Conservation (phyloP, 2,888 invertebrate species). For the Euproctis similis region DNA sequence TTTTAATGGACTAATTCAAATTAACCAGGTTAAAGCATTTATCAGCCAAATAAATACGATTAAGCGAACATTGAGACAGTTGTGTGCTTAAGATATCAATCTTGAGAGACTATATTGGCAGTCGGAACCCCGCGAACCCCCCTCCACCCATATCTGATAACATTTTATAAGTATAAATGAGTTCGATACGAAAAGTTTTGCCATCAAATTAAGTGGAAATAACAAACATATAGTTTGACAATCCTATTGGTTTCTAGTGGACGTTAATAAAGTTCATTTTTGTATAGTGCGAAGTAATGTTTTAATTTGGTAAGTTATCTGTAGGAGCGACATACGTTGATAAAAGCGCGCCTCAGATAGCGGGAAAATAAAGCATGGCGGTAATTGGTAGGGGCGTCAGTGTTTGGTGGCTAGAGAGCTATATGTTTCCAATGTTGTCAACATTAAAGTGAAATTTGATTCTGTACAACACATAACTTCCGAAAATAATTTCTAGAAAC, state of each 20-base stretch:
- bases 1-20: conserved; percentile 26
- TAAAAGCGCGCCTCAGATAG: conserved; percentile 54
- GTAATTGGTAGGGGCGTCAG: conserved; percentile 60
- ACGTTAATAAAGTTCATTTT: conserved; percentile 26
- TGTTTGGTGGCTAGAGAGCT: conserved; percentile 22
- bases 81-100: conserved; percentile 38
- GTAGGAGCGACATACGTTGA: conserved; percentile 54
- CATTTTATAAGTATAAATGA: conserved; percentile 53
- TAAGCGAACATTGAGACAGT: conserved; percentile 25
- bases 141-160: conserved; percentile 51
- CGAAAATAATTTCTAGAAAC: too few species aligned
- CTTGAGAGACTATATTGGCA: conserved; percentile 36
- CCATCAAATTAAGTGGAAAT: conserved; percentile 69
- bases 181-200: conserved; percentile 60
- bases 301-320: conserved; percentile 17
- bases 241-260: conserved; percentile 5
- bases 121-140: conserved; percentile 44
- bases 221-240: conserved; percentile 6
- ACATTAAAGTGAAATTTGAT: too few species aligned
- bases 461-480: too few species aligned
- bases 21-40: conserved; percentile 23
- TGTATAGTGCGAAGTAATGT: conserved; percentile 1
- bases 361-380: conserved; percentile 63
- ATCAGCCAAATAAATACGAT: conserved; percentile 26
- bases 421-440: conserved; percentile 1